Evolutionary conservation across 2,113 vertebrate genomes (phyloP), one percentile per base, ranked within the genome.

Genomic region (Gobius niger): DNA sequence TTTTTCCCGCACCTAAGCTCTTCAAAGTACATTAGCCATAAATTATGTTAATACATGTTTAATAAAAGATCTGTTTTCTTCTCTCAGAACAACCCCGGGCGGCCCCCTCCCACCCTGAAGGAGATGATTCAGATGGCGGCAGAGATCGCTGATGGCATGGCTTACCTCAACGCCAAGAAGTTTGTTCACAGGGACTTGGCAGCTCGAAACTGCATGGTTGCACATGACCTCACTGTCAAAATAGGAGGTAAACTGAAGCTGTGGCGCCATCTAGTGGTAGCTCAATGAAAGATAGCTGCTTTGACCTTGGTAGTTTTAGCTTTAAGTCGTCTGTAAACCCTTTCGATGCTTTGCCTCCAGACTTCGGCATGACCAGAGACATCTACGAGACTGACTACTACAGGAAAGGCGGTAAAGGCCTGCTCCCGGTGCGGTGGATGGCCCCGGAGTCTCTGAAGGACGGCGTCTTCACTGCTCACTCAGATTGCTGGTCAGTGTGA

Each of bases 311-410:
- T 46, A 46, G 10, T 10, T 46, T 50, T n/a, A n/a, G n/a, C n/a
- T n/a, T n/a, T n/a, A n/a, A n/a, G n/a, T n/a, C n/a, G n/a, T n/a
- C n/a, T n/a, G n/a, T n/a, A n/a, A 0, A 40, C 24, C 15, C 14
- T 11, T 13, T 47, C 41, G 59, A 41, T 24, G 1, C 12, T 68
- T 56, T 56, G 19, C 19, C 53, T 8, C 1, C 90, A 99, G 97
- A 99, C 79, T 99, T 98, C 1, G 97, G 97, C 40, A 99, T 99
- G 97, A 99, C 97, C 50, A 92, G 97, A 86, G 97, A 99, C 87
- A 98, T 99, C 90, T 99, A 99, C 0, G 97, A 98, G 91, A 99
- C 96, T 0, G 97, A 99, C 89, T 99, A 99, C 89, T 99, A 99
- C 88, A 92, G 97, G 13, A 99, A 99, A 67, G 97, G 97, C 11